phyloP scores from a whole-genome alignment of 2,113 vertebrate genomes.

The Hemichromis elongatus region DNA sequence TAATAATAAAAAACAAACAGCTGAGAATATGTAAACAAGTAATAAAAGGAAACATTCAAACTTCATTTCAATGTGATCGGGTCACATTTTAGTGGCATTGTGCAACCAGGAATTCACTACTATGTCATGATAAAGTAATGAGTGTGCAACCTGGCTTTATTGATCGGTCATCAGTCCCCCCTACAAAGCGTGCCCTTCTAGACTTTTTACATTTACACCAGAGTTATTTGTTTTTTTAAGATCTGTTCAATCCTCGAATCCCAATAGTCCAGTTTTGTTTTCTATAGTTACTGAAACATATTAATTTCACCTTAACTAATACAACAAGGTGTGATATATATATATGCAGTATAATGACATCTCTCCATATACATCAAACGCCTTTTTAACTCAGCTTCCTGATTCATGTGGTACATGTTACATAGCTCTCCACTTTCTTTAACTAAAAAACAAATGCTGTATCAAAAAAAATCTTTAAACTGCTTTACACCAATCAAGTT shows the following conservation, averaged over 20 bases:
- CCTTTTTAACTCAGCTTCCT: not conserved
- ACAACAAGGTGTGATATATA: not conserved
- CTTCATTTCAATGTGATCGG: not conserved
- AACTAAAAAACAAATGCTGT: not conserved
- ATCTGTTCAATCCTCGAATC: not conserved
- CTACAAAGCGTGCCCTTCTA: not conserved
- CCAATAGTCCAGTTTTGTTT: not conserved
- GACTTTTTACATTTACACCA: not conserved
- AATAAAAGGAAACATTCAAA: not conserved
- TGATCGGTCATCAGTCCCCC: not conserved
- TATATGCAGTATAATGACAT: not conserved
- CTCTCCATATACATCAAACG: not conserved
- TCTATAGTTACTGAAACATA: not conserved
- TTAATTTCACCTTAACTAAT: not conserved
- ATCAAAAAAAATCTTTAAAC: not conserved
- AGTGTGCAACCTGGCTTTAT: not conserved
- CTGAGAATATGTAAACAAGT: not conserved
- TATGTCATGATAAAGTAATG: fast-evolving
- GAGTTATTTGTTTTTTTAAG: not conserved
- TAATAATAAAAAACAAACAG: not conserved
- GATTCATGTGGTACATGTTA: not conserved
- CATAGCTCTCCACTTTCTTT: not conserved
- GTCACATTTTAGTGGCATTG: not conserved
- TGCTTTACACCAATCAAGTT: not conserved
- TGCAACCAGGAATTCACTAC: not conserved